These are phyloP conservation scores for Strigamia maritima DNA, from an alignment of 2,888 invertebrate genomes.

Conservation along the genomic window DNA sequence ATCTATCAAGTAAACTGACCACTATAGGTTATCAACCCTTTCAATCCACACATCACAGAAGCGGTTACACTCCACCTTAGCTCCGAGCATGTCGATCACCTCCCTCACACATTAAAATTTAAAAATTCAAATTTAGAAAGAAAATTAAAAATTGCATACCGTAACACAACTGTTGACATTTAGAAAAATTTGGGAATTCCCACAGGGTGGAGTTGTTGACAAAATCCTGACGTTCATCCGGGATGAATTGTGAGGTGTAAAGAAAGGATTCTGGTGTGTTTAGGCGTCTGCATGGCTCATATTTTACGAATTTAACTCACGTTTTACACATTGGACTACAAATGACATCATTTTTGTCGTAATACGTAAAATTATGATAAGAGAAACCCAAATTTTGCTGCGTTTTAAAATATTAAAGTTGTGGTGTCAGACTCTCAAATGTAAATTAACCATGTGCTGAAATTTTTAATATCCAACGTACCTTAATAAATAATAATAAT, in stretches of 20 bases:
- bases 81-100: slow-evolving; percentile 13
- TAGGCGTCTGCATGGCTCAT: neutral
- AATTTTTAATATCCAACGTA: neutral
- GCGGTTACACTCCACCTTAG: slow-evolving; percentile 8
- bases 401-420: neutral
- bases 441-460: neutral
- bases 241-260: neutral
- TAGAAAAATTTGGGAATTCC: slow-evolving; percentile 1
- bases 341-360: slow-evolving; percentile 7
- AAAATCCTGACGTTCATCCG: neutral
- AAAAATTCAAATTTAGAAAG: neutral
- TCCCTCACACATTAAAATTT: neutral
- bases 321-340: neutral
- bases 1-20: neutral
- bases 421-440: neutral
- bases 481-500: neutral
- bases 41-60: slow-evolving; percentile 10
- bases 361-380: neutral
- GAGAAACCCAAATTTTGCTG: neutral
- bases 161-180: neutral
- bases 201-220: neutral
- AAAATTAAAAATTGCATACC: neutral
- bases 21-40: slow-evolving; percentile 22
- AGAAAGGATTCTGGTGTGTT: neutral
- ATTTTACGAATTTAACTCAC: neutral